Base-by-base conservation (phyloP, 2,888 invertebrate species). In the Drosophila phalerata region DNA sequence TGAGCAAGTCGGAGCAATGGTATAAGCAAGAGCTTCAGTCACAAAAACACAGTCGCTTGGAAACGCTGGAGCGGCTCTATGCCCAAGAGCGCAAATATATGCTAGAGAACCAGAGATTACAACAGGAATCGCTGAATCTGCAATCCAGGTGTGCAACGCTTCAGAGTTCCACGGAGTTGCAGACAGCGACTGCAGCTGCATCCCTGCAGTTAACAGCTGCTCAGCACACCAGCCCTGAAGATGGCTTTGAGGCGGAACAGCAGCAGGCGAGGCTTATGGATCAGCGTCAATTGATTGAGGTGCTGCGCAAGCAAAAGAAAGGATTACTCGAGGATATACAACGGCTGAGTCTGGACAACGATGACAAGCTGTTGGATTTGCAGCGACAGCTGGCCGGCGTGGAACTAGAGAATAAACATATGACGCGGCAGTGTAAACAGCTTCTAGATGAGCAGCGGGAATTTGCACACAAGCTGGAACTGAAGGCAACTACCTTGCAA, bases 1-100 rank as follows among this genome's bases (percentile, higher is more conserved):
- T 91, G 0, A 85, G 76, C 25, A 92, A 91, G 52, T 92, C 92
- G 3, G 92, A 92, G 51, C 90, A 89, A 62, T 92, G 92, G 92
- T 92, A 92, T 71, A 92, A 91, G 49, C 85, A 87, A 45, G 92
- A 92, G 47, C 55, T 92, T 2, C 88, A 86, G 19, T 72, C 81
- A 5, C 92, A 92, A 43, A 92, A 92, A 52, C 85, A 84, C 10
- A 87, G 79, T 4, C 82, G 92, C 0, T 71, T 92, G 17, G 91
- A 91, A 48, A 90, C 91, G 0, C 69, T 92, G 0, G 92, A 92
- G 57, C 91, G 91, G 3, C 74, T 92, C 13, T 92, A 92, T 68
- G 77, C 90, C 0, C 91, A 92, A 62, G 92, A 92, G 55, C 79
- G 92, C 0, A 91, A 90, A n/a, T 92, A 89, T 45, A 88, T 92